phyloP scores from a whole-genome alignment of 2,888 invertebrate species.

The Urechis unicinctus region DNA sequence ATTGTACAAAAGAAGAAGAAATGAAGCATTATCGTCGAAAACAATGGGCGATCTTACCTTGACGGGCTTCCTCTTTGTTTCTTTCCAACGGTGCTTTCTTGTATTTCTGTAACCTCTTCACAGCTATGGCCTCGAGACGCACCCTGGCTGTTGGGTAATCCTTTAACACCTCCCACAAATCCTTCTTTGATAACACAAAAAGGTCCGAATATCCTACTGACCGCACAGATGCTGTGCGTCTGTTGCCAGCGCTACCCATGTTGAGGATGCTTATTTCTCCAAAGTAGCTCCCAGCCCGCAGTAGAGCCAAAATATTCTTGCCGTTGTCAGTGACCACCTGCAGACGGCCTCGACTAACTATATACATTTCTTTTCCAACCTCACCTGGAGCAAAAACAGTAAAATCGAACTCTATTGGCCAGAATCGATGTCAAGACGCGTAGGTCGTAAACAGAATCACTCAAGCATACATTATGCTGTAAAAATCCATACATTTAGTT shows the following conservation, averaged over 20 bases:
- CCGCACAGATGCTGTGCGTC: slow-evolving; percentile 93
- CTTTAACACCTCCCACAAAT: slow-evolving; percentile 94
- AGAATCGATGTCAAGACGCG: neutral
- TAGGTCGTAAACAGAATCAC: neutral
- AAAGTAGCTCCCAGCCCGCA: slow-evolving; percentile 98
- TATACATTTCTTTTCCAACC: slow-evolving; percentile 99
- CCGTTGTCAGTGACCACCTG: slow-evolving; percentile 71
- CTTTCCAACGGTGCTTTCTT: slow-evolving; percentile 60
- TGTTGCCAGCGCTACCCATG: slow-evolving; percentile 92
- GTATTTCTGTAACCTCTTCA: slow-evolving; percentile 94
- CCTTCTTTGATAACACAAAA: slow-evolving; percentile 96
- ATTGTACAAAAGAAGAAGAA: neutral
- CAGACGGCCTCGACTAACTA: slow-evolving; percentile 82
- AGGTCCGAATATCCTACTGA: slow-evolving; percentile 98
- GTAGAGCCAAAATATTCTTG: slow-evolving; percentile 89
- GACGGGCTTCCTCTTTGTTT: slow-evolving; percentile 4
- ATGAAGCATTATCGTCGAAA: neutral
- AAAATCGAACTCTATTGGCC: too few relatives aligned
- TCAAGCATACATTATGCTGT: too few relatives aligned
- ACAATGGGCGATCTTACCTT: slow-evolving; percentile 4
- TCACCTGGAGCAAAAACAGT: slow-evolving; percentile 65
- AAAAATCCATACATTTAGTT: too few relatives aligned
- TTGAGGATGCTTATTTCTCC: slow-evolving; percentile 97
- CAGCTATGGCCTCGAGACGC: slow-evolving; percentile 91
- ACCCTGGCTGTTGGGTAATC: slow-evolving; percentile 62